These are phyloP conservation scores for Strigamia maritima DNA, from an alignment of 2,888 invertebrate species.

Conservation along the genomic window DNA sequence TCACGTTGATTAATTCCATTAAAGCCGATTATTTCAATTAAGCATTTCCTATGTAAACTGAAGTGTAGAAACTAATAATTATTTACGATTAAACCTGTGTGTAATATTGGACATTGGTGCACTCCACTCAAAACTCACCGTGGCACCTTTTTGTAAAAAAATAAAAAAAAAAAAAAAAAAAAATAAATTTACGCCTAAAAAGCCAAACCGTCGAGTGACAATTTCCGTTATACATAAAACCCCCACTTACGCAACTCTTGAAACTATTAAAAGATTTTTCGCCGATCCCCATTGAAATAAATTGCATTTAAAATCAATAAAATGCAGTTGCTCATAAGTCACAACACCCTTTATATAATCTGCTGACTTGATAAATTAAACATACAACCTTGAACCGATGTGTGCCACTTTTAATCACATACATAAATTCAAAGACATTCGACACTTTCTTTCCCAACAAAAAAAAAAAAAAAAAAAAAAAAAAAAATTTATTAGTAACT, in stretches of 20 bases:
- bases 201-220: too few species aligned
- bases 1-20: background rate
- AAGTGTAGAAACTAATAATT: background rate
- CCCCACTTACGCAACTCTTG: too few species aligned
- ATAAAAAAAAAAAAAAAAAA: too few species aligned
- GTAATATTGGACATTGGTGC: too few species aligned
- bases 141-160: too few species aligned
- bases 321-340: background rate
- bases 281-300: too few species aligned
- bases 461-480: background rate
- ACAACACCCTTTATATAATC: background rate
- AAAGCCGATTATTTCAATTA: background rate
- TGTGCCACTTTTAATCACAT: background rate
- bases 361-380: background rate
- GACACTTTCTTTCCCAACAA: background rate
- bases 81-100: background rate
- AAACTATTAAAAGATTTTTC: too few species aligned
- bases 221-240: too few species aligned
- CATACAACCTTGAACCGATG: background rate
- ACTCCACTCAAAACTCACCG: too few species aligned
- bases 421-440: constrained; percentile 18
- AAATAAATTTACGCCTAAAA: too few species aligned
- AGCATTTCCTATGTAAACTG: too few species aligned
- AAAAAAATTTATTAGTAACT: background rate
- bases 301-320: background rate